A percentile compares a stretch with the other conserved stretches of the same genome.
phyloP scores from a whole-genome alignment of 2,888 invertebrate genomes.

The Sicus ferrugineus region DNA sequence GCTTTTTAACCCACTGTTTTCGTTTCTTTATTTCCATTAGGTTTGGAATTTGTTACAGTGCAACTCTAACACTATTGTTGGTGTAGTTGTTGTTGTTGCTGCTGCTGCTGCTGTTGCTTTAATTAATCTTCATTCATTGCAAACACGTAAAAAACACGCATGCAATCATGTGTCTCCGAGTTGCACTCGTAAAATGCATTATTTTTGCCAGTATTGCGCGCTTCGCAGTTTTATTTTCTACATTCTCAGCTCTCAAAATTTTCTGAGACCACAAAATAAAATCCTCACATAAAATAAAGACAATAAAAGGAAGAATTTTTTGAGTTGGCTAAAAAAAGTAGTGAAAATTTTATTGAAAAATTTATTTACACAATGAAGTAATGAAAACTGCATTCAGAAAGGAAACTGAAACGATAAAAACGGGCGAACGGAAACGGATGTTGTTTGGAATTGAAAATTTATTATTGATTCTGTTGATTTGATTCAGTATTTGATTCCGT shows the following conservation, averaged over 20 bases:
- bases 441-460: conserved; percentile 15
- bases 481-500: background rate
- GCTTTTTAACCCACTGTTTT: background rate
- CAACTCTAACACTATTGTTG: no score
- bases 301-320: conserved; percentile 8
- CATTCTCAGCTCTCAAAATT: background rate
- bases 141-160: conserved; percentile 10
- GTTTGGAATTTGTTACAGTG: conserved; percentile 17
- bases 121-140: conserved; percentile 29
- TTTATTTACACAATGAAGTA: conserved; percentile 6
- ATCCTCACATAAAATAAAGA: conserved; percentile 22
- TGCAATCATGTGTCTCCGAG: background rate
- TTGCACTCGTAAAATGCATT: background rate
- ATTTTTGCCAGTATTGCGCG: conserved; percentile 8
- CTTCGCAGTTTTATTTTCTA: conserved; percentile 7
- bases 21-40: conserved; percentile 15
- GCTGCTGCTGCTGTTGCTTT: conserved; percentile 23
- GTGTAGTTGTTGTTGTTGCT: conserved; percentile 2
- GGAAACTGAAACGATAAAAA: background rate
- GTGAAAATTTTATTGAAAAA: conserved; percentile 14
- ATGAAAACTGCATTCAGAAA: background rate
- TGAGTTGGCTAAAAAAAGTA: background rate
- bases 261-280: conserved; percentile 1
- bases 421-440: conserved; percentile 13
- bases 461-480: background rate